Base-by-base conservation (phyloP, 2,113 vertebrate genomes). In the Hepsetus odoe region DNA sequence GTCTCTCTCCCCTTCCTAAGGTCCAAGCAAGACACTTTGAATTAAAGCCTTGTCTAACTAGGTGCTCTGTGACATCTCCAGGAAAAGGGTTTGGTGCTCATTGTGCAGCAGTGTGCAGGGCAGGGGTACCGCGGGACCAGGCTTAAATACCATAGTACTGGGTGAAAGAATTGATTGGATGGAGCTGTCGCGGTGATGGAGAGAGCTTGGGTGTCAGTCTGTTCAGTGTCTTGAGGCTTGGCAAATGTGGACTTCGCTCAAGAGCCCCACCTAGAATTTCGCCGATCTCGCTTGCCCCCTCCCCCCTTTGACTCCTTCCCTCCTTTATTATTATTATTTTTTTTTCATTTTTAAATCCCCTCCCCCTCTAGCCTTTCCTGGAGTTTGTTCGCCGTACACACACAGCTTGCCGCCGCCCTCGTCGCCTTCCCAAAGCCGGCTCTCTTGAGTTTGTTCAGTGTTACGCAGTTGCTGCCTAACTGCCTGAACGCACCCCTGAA, bases 381-480 rank as follows among this genome's bases (percentile, higher is more conserved):
- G 84, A 88, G 87, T 90, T 77, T 84, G 74, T 86, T 88, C 88
- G 89, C 90, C 92, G 89, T 86, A 83, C 83, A 90, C 86, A 74
- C 85, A 79, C 80, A 80, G 87, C 84, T 77, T 74, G 85, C 86
- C 90, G 90, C 91, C 87, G 85, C 88, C 86, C 72, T 86, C 89
- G 90, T 86, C 90, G 88, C 76, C 84, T 78, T 81, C 86, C 74
- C 51, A 77, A 65, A 80, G 66, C 68, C 79, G 74, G 46, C 66
- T 77, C 46, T 82, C 44, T 82, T 69, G 33, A 79, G 72, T 83
- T 79, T 79, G 82, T 83, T 88, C 85, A 38, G 84, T 88, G 88
- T 84, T 85, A 83, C 73, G 85, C 88, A 87, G 85, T 72, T 69
- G 86, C 85, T 85, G 66, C 88, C 84, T 84, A 87, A 87, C 83